Evolutionary conservation across 2,113 vertebrate species (phyloP).

Genomic region (Bagarius yarrelli): DNA sequence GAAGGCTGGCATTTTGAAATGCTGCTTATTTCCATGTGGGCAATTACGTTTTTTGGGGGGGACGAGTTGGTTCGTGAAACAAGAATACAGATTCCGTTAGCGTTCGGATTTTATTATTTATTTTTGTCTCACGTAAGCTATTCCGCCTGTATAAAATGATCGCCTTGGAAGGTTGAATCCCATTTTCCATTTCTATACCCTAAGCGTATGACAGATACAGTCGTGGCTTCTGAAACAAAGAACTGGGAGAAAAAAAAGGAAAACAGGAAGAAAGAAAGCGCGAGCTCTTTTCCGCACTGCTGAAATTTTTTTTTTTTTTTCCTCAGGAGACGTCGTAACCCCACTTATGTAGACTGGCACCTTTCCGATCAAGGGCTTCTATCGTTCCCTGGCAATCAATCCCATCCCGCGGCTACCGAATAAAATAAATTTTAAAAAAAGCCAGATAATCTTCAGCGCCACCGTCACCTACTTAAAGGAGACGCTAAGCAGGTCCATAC

Average conservation of each 20-base stretch:
- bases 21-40: conserved; percentile 22
- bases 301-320: not conserved
- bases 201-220: not conserved
- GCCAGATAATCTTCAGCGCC: conserved; percentile 37
- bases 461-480: conserved; percentile 74
- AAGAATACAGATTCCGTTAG: not conserved
- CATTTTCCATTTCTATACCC: not conserved
- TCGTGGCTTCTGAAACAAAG: not conserved
- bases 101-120: not conserved
- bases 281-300: not conserved
- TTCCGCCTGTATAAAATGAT: not conserved
- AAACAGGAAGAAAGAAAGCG: not conserved
- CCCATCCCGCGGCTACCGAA: conserved; percentile 32
- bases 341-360: conserved; percentile 18
- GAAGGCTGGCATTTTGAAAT: conserved; percentile 23
- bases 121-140: not conserved
- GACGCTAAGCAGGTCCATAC: conserved; percentile 80
- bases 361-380: conserved; percentile 18
- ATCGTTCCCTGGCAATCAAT: conserved; percentile 42
- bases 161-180: not conserved
- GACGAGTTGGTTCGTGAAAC: not conserved
- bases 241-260: not conserved
- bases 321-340: conserved; percentile 25
- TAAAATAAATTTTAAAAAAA: conserved; percentile 36
- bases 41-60: not conserved